Evolutionary conservation across 1,140 invertebrate species (phyloP).

Genomic region (Aphelenchoides besseyi): DNA sequence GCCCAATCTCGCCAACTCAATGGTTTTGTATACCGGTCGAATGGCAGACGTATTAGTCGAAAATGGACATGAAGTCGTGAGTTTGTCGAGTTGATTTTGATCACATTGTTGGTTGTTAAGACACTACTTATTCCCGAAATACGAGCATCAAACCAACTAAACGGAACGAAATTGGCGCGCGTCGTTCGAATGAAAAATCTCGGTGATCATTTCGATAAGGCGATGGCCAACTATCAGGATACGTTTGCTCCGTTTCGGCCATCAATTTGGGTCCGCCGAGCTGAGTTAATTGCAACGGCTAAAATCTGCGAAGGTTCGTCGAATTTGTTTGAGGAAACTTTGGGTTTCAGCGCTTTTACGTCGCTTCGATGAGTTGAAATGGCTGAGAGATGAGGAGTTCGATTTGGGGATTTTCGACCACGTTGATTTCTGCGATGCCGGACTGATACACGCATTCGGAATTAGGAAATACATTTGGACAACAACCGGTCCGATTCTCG

Average conservation of each 20-base stretch:
- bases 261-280: slow-evolving; percentile 3
- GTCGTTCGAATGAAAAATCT: slow-evolving; percentile 41
- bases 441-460: slow-evolving; percentile 33
- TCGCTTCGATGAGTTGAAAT: slow-evolving; percentile 36
- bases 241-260: slow-evolving; percentile 6
- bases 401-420: slow-evolving; percentile 38
- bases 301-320: slow-evolving; percentile 20
- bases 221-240: slow-evolving; percentile 14
- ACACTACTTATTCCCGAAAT: slow-evolving; percentile 42
- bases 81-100: background rate
- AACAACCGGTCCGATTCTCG: slow-evolving; percentile 39
- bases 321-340: background rate
- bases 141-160: slow-evolving; percentile 25
- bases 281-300: slow-evolving; percentile 5
- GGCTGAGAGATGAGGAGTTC: slow-evolving; percentile 33
- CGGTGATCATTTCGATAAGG: slow-evolving; percentile 15
- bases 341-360: slow-evolving; percentile 34
- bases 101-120: background rate
- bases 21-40: slow-evolving; percentile 33
- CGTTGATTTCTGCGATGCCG: slow-evolving; percentile 38
- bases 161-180: slow-evolving; percentile 43
- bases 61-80: slow-evolving; percentile 24
- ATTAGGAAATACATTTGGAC: slow-evolving; percentile 30
- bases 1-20: slow-evolving; percentile 39
- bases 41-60: slow-evolving; percentile 38